Evolutionary conservation across 2,797 vertebrate species (phyloP), one percentile per base, ranked within the genome.

Genomic region (Loriculus beryllinus): DNA sequence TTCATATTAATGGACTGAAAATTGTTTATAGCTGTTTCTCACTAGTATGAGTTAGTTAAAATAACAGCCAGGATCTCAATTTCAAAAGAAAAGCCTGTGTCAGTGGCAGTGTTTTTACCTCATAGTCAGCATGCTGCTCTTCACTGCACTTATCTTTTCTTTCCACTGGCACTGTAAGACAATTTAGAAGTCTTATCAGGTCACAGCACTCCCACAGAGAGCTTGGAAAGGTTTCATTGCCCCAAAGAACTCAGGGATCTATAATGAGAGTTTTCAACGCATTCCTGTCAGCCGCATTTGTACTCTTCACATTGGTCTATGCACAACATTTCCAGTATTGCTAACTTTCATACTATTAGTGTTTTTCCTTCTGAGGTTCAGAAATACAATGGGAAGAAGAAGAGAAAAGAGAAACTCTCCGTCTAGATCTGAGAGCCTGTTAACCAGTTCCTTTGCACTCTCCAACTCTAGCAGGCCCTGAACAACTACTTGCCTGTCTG

Each of bases 131-230:
- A 49, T 0, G 1, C 26, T 91, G 48, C 71, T 86, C 84, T 81
- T 82, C 4, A 5, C n/a, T 45, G 51, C 37, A 40, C 11, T 91
- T 70, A 56, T 60, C 59, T 91, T 70, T 59, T 60, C 59, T 51
- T 88, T 95, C 56, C 51, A 49, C 9, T 7, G 45, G 35, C 25
- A 65, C 28, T 69, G 42, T 76, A 67, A 65, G 51, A 76, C 64
- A 74, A 57, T 85, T 84, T 57, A 68, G 64, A 88, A 87, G 33
- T 47, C 82, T 93, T 92, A 78, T 60, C 79, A 92, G 72, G 63
- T 87, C 52, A 85, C 37, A 60, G 28, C 68, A 52, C 60, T 70
- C 7, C 3, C 43, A 84, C 43, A 70, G 47, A 74, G 37, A 79
- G 6, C 77, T 82, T 51, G 47, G 60, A 56, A 80, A 92, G 49